Evolutionary conservation across 2,113 vertebrate species (phyloP).

Genomic region (Chaetops frenatus): DNA sequence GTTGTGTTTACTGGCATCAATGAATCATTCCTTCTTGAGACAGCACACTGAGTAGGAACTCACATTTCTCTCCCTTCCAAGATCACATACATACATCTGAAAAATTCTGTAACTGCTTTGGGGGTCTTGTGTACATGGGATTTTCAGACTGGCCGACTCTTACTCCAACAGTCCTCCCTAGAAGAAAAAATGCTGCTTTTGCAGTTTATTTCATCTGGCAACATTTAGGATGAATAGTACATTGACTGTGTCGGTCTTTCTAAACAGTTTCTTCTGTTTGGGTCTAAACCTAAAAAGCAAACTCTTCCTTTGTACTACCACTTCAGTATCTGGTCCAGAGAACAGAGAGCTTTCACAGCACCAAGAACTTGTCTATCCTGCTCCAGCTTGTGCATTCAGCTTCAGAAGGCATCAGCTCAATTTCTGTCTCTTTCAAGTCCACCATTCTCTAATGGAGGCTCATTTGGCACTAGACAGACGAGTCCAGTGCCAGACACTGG

Average conservation of each 20-base stretch:
- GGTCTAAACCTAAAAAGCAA: neutral
- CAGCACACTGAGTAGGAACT: neutral
- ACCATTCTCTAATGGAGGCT: neutral
- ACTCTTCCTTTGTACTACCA: neutral
- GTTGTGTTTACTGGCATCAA: neutral
- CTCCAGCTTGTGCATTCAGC: neutral
- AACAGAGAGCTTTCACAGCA: neutral
- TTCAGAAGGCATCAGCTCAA: neutral
- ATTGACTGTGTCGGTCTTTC: neutral
- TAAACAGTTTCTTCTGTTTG: neutral
- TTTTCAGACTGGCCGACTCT: neutral
- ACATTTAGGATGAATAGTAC: neutral
- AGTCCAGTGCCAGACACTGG: neutral
- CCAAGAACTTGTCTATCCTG: neutral
- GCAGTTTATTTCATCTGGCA: neutral
- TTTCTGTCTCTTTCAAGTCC: neutral
- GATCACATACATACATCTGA: neutral
- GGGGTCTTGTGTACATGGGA: neutral
- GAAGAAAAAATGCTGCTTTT: neutral
- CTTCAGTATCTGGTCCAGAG: neutral
- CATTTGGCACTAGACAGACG: neutral
- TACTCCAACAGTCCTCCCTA: neutral
- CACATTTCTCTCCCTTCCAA: neutral
- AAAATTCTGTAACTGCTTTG: neutral
- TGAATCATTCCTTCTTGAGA: neutral